Percentiles rank a stretch among this genome's conserved stretches.
These are phyloP conservation scores for Brachionus rotundiformis DNA, from an alignment of 1,140 invertebrate genomes.

Conservation along the genomic window DNA sequence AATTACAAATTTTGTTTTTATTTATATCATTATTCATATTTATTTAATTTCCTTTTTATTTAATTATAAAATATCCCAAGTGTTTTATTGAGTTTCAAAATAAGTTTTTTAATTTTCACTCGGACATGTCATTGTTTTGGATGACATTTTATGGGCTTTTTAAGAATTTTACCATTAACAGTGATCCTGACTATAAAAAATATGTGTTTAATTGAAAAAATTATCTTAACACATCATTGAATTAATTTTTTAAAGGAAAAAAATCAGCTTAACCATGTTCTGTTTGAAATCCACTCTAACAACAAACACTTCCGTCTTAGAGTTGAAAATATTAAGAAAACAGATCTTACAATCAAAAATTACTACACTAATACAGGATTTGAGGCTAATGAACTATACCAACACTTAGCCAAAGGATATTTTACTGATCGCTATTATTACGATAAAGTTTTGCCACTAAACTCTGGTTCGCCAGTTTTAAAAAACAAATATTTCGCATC, in stretches of 20 bases:
- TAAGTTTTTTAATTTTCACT: no score
- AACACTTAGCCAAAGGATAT: slow-evolving; percentile 10
- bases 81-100: no score
- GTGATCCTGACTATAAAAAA: no score
- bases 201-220: no score
- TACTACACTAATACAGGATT: background rate
- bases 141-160: no score
- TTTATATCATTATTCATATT: no score
- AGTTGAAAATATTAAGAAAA: background rate
- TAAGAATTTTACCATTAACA: no score
- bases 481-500: background rate
- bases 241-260: background rate
- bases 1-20: no score
- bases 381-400: background rate
- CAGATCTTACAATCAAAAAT: background rate
- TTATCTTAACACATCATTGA: no score
- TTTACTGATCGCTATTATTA: background rate
- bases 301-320: background rate
- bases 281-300: slow-evolving; percentile 5
- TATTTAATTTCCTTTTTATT: no score
- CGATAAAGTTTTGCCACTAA: background rate
- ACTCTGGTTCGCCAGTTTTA: background rate
- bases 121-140: no score
- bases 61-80: no score
- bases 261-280: background rate